Conservation (phyloP, 2,888 invertebrate species). For the Biston stratarius region DNA sequence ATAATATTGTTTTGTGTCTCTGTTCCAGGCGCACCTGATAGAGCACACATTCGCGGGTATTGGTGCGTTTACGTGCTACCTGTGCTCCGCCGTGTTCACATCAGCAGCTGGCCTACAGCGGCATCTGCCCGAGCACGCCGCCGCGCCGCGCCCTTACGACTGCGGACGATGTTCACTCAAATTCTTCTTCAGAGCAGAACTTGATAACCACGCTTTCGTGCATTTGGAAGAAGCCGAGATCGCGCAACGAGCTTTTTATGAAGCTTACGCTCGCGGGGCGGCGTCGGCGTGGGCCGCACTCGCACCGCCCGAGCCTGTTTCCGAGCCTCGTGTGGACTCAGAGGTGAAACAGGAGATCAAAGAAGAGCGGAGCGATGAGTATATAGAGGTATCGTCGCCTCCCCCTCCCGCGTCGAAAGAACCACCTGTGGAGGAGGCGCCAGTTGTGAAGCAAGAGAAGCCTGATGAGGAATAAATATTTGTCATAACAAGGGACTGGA, state of each 20-base stretch:
- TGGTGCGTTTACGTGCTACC: slow-evolving; percentile 93
- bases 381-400: slow-evolving; percentile 82
- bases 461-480: slow-evolving; percentile 71
- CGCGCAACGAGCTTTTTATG: slow-evolving; percentile 80
- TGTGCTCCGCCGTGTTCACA: slow-evolving; percentile 95
- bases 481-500: slow-evolving; percentile 12
- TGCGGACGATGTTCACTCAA: slow-evolving; percentile 93
- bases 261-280: slow-evolving; percentile 79
- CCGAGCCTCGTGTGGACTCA: slow-evolving; percentile 41
- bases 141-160: slow-evolving; percentile 93
- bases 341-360: slow-evolving; percentile 78
- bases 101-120: slow-evolving; percentile 93
- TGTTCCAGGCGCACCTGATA: slow-evolving; percentile 90
- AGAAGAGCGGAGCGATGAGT: slow-evolving; percentile 80
- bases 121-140: slow-evolving; percentile 94
- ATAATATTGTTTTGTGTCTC: not conserved
- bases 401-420: slow-evolving; percentile 60
- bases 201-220: slow-evolving; percentile 93
- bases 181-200: slow-evolving; percentile 96
- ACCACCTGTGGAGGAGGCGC: slow-evolving; percentile 51
- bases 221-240: slow-evolving; percentile 85
- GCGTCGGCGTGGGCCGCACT: slow-evolving; percentile 79
- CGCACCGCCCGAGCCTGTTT: slow-evolving; percentile 65
- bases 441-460: slow-evolving; percentile 76
- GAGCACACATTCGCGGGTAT: slow-evolving; percentile 97